phyloP scores from a whole-genome alignment of 2,888 invertebrate species.

The Diabrotica balteata region DNA sequence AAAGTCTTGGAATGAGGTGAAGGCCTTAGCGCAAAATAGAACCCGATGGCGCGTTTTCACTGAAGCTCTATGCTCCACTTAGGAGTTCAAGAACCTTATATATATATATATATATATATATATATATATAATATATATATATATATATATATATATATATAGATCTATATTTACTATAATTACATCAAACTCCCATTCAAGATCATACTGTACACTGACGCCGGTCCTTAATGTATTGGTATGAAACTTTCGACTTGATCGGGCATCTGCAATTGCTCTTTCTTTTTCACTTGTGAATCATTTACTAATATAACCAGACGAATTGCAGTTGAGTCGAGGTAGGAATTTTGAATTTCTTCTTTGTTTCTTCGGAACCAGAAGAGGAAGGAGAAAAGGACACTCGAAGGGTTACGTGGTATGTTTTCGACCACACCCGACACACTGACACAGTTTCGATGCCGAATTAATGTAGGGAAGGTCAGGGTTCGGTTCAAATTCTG shows the following conservation, averaged over 20 bases:
- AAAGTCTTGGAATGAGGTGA: no score
- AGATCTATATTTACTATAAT: no score
- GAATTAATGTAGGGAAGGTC: constrained; percentile 20
- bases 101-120: no score
- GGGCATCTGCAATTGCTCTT: constrained; percentile 15
- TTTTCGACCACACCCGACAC: constrained; percentile 35
- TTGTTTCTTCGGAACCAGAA: constrained; percentile 11
- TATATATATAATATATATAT: no score
- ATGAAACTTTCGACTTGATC: constrained; percentile 21
- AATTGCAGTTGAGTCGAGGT: constrained; percentile 5
- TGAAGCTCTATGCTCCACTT: no score
- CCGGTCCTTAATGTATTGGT: neutral
- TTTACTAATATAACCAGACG: constrained; percentile 9
- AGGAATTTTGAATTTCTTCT: constrained; percentile 18
- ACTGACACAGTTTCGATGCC: constrained; percentile 32
- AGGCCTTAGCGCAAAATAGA: no score
- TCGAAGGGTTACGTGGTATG: constrained; percentile 25
- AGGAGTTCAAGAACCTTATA: no score
- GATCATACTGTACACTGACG: no score
- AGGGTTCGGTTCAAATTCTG: constrained; percentile 18
- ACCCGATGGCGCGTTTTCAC: no score
- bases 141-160: no score
- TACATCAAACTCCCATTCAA: no score
- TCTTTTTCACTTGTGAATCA: constrained; percentile 5
- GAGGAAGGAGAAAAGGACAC: constrained; percentile 10